Base-by-base conservation (phyloP, 2,113 vertebrate species). In the Chionis minor region DNA sequence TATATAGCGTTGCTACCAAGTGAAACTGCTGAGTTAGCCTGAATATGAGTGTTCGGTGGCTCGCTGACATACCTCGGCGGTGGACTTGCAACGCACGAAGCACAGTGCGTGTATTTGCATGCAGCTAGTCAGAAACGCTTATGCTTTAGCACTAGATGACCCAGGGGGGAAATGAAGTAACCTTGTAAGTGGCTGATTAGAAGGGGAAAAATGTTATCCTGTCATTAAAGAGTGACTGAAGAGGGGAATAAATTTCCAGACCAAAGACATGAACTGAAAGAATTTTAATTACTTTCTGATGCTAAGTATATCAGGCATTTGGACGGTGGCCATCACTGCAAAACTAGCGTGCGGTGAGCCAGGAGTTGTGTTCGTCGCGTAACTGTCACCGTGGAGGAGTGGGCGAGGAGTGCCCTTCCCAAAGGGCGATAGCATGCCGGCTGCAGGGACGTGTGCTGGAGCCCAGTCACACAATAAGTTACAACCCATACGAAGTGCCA, bases 271-370 rank as follows among this genome's bases (percentile, higher is more conserved):
- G 14, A 91, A 70, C 33, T 44, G 27, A 95, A 97, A 95, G 70
- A 81, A 89, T 95, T 71, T 86, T 45, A 92, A 86, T 94, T 69
- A 63, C 80, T 85, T 81, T 95, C 71, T 96, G 73, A 87, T 80
- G 87, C 84, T 96, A 92, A 92, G 69, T 73, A 51, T 86, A 92
- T 82, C 86, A 85, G 82, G 65, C 80, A 81, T 70, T 94, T 94
- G 96, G 90, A 97, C 52, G 11, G 55, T n/a, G 61, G 87, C 92
- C 87, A 96, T 63, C 6, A 0, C n/a, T 80, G 67, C 84, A 80
- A 75, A 95, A 81, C 52, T 78, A 7, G 73, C 7, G 8, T 42
- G 67, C 11, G 9, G 71, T 67, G 77, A 95, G 72, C 62, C 83
- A 75, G 58, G 78, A 92, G 67, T 75, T 40, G 6, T 38, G 70